Conservation (phyloP, 2,113 vertebrate species). For the Actenoides hombroni region DNA sequence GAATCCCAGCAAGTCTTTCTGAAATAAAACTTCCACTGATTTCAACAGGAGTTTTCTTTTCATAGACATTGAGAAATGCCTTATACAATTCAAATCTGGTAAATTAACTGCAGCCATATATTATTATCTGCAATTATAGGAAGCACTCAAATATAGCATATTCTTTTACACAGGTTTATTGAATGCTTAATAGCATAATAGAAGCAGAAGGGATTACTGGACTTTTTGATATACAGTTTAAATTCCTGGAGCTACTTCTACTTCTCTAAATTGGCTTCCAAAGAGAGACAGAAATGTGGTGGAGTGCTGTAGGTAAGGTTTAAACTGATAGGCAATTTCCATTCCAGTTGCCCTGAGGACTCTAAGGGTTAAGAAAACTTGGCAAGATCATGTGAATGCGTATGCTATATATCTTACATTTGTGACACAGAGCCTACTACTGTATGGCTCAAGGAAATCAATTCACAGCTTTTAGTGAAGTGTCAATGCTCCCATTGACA, state of each 20-base stretch:
- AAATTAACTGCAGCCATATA: background rate
- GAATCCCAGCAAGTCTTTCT: background rate
- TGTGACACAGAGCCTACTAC: background rate
- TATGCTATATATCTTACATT: background rate
- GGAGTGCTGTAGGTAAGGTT: background rate
- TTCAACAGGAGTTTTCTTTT: background rate
- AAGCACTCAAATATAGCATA: background rate
- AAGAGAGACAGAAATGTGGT: background rate
- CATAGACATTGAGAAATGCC: background rate
- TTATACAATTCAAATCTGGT: background rate
- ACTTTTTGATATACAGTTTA: background rate
- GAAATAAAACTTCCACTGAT: background rate
- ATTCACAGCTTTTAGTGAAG: background rate
- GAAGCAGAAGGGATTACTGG: background rate
- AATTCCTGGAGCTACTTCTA: background rate
- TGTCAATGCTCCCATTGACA: background rate
- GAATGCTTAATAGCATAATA: background rate
- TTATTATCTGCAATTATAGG: background rate
- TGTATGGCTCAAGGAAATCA: background rate
- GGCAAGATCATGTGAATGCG: background rate
- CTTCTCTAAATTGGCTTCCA: background rate
- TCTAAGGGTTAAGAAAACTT: background rate
- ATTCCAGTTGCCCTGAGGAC: background rate
- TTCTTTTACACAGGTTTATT: background rate
- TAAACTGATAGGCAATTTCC: background rate